phyloP scores from a whole-genome alignment of 92 coral and sea anemone species.

The Virgularia gustaviana region DNA sequence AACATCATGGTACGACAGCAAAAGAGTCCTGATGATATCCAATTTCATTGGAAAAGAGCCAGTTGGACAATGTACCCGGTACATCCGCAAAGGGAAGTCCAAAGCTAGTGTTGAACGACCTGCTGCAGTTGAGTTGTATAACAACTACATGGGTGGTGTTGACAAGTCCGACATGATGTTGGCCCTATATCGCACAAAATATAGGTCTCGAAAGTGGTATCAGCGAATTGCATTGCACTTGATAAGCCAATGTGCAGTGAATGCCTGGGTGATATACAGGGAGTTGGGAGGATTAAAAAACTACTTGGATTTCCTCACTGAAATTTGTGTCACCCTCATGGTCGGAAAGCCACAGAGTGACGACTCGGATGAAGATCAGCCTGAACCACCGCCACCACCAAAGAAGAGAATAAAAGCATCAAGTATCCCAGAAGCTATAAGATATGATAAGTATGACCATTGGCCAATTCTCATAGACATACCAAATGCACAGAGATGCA shows the following conservation, averaged over 20 bases:
- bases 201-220: constrained; percentile 13
- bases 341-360: constrained; percentile 12
- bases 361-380: not conserved
- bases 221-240: constrained; percentile 13
- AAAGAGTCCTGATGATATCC: no score
- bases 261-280: not conserved
- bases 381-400: constrained; percentile 2
- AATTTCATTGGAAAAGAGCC: constrained; percentile 1
- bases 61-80: constrained; percentile 15
- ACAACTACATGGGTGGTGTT: constrained; percentile 12
- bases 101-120: constrained; percentile 1
- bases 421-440: not conserved
- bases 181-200: constrained; percentile 7
- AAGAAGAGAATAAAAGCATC: not conserved
- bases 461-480: not conserved
- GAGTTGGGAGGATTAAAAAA: not conserved
- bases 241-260: constrained; percentile 11
- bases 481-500: constrained; percentile 1
- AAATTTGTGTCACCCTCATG: constrained; percentile 3
- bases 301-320: constrained; percentile 9
- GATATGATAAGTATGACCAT: not conserved
- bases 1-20: no score
- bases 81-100: not conserved
- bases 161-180: constrained; percentile 12
- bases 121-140: constrained; percentile 8